phyloP scores from a whole-genome alignment of 1,140 invertebrate genomes.

The Musca vetustissima region DNA sequence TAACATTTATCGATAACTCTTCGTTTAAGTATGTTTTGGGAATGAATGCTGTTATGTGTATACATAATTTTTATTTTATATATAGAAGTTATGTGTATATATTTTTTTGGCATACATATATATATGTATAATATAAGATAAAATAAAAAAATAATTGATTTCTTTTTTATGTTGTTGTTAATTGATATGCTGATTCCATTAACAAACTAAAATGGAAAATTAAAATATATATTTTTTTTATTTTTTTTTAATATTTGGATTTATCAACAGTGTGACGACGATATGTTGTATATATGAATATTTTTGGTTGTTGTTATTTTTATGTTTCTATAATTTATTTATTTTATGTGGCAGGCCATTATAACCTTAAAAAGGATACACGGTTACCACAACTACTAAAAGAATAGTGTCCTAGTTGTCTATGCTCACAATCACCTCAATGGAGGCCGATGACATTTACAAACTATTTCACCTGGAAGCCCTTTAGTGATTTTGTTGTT shows the following conservation, averaged over 20 bases:
- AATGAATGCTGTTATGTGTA: too few species aligned
- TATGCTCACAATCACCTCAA: background rate
- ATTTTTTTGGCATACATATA: constrained; percentile 27
- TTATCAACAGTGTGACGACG: constrained; percentile 32
- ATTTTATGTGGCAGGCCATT: background rate
- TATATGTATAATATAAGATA: too few species aligned
- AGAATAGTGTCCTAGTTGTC: constrained; percentile 10
- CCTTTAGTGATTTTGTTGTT: constrained; percentile 52
- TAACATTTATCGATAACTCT: constrained; percentile 33
- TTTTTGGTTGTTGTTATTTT: constrained; percentile 33
- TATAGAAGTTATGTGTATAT: constrained; percentile 41
- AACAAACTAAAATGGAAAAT: constrained; percentile 37
- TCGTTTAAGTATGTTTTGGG: too few species aligned
- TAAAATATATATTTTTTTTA: background rate
- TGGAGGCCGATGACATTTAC: constrained; percentile 7
- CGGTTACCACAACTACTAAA: background rate
- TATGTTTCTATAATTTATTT: constrained; percentile 2
- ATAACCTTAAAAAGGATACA: background rate
- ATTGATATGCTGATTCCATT: constrained; percentile 56
- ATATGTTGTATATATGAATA: constrained; percentile 54
- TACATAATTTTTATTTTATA: constrained; percentile 3
- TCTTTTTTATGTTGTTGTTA: constrained; percentile 46
- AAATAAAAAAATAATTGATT: constrained; percentile 12
- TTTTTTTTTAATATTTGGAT: background rate
- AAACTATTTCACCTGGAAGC: constrained; percentile 43